Conservation (phyloP, 1,140 invertebrate species). For the Cecropterus lyciades region DNA sequence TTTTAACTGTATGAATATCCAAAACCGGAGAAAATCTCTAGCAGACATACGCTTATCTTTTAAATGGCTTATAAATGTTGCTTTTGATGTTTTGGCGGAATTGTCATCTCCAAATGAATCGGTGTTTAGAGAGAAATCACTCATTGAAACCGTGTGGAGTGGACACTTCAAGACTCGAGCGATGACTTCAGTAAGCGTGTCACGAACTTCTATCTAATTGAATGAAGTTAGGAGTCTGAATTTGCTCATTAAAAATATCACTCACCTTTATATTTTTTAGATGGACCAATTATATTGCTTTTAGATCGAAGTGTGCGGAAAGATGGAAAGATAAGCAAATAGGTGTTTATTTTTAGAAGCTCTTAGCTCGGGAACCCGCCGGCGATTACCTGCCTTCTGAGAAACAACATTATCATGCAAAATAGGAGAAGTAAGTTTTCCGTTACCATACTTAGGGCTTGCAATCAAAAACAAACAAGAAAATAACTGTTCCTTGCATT, state of each 20-base stretch:
- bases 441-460: too few relatives aligned
- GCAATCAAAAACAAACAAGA: too few relatives aligned
- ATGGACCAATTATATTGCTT: background rate
- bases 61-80: too few relatives aligned
- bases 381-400: too few relatives aligned
- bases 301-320: too few relatives aligned
- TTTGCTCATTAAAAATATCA: constrained; percentile 21
- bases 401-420: too few relatives aligned
- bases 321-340: too few relatives aligned
- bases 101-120: constrained; percentile 30
- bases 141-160: constrained; percentile 40
- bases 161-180: constrained; percentile 35
- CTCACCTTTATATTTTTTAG: background rate
- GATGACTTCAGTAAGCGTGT: constrained; percentile 11
- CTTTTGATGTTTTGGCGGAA: background rate
- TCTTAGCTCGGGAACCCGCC: too few relatives aligned
- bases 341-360: too few relatives aligned
- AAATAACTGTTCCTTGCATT: too few relatives aligned
- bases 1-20: too few relatives aligned
- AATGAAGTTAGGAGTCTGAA: constrained; percentile 2
- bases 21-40: background rate
- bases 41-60: background rate
- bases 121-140: constrained; percentile 7
- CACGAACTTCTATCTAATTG: constrained; percentile 28
- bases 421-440: too few relatives aligned